Conservation (phyloP, 1,140 invertebrate species). For the Anadara kagoshimensis region DNA sequence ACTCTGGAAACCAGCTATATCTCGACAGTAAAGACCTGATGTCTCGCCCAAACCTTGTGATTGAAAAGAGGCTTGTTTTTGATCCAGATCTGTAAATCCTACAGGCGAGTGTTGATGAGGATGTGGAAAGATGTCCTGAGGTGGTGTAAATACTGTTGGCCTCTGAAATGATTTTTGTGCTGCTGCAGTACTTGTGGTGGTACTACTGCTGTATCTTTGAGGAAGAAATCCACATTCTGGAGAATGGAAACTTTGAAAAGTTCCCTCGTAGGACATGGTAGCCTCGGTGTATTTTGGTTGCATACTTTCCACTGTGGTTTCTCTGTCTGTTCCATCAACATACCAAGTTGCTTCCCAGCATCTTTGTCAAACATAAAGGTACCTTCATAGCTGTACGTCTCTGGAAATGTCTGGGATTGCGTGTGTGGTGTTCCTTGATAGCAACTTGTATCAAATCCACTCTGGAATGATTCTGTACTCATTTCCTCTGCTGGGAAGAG, state of each 20-base stretch:
- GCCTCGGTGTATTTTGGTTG: conserved; percentile 44
- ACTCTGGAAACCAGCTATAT: conserved; percentile 39
- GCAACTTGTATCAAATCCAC: conserved; percentile 4
- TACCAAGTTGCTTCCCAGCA: conserved; percentile 43
- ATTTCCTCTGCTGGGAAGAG: conserved; percentile 11
- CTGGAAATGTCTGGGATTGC: conserved; percentile 40
- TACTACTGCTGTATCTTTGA: conserved; percentile 22
- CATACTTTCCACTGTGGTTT: conserved; percentile 30
- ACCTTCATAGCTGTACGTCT: conserved; percentile 60
- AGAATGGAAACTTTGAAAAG: conserved; percentile 43
- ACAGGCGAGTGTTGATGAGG: conserved; percentile 3
- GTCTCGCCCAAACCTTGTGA: conserved; percentile 29
- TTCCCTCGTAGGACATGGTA: conserved; percentile 45
- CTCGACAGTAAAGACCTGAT: conserved; percentile 24
- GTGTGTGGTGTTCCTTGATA: conserved; percentile 15
- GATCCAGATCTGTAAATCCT: conserved; percentile 40
- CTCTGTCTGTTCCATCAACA: conserved; percentile 38
- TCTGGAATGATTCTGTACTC: conserved; percentile 13
- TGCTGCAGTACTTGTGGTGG: conserved; percentile 24
- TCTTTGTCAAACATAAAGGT: conserved; percentile 55
- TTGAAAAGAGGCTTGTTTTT: conserved; percentile 38
- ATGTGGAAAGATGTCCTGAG: conserved; percentile 36
- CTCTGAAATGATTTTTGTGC: conserved; percentile 1
- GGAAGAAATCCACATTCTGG: conserved; percentile 27
- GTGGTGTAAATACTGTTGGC: conserved; percentile 11